phyloP scores from a whole-genome alignment of 2,888 invertebrate species.

The Ormyrus rosae region DNA sequence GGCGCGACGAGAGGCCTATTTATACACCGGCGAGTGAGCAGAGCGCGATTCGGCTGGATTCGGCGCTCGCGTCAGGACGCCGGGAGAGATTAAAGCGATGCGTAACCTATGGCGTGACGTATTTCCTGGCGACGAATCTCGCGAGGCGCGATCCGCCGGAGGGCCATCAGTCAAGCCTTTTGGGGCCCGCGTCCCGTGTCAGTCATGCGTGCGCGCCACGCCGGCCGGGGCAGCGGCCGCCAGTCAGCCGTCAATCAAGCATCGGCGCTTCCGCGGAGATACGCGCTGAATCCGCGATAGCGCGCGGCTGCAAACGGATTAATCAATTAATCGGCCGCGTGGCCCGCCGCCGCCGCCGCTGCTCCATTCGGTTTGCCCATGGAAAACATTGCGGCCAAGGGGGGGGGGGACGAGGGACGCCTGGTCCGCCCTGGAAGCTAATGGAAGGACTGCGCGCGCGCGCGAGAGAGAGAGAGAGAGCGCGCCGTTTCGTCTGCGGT shows the following conservation, averaged over 20 bases:
- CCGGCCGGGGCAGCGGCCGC: slow-evolving; percentile 44
- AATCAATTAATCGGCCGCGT: slow-evolving; percentile 40
- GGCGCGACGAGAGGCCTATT: too few relatives aligned
- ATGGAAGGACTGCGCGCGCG: background rate
- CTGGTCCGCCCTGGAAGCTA: background rate
- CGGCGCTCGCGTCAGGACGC: too few relatives aligned
- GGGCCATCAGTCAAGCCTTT: slow-evolving; percentile 70
- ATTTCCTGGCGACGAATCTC: slow-evolving; percentile 56
- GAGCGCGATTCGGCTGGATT: too few relatives aligned
- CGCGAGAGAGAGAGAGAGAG: slow-evolving; percentile 3
- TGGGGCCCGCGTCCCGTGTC: slow-evolving; percentile 60
- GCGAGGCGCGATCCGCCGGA: slow-evolving; percentile 57
- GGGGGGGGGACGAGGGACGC: too few relatives aligned
- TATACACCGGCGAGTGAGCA: too few relatives aligned
- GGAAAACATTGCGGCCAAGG: too few relatives aligned
- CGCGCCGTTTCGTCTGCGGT: slow-evolving; percentile 44
- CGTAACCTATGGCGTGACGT: slow-evolving; percentile 50
- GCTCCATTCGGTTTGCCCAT: too few relatives aligned
- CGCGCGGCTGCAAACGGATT: slow-evolving; percentile 4
- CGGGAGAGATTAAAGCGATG: slow-evolving; percentile 48
- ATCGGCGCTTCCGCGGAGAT: background rate
- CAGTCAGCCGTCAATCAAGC: slow-evolving; percentile 45
- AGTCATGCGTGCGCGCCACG: slow-evolving; percentile 62
- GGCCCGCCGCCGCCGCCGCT: background rate
- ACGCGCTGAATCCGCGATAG: slow-evolving; percentile 40